Evolutionary conservation across 1,140 invertebrate genomes (phyloP).

Genomic region (Drosophila setifemur): DNA sequence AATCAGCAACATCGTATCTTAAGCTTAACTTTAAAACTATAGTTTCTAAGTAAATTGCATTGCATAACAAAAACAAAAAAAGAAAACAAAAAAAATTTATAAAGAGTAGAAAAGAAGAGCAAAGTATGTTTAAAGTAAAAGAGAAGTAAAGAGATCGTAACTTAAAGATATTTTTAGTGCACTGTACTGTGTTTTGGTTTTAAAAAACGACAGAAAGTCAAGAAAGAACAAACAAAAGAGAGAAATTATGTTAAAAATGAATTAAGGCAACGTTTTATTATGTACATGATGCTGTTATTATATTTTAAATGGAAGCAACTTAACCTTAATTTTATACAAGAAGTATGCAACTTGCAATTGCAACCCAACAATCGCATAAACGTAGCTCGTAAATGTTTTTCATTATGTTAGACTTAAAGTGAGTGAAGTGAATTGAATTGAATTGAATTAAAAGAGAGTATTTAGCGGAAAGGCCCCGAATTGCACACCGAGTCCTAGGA

Average conservation of each 20-base stretch:
- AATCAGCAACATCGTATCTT: slow-evolving; percentile 76
- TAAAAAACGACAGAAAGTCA: slow-evolving; percentile 68
- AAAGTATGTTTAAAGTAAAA: slow-evolving; percentile 5
- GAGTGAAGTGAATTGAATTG: too few relatives aligned
- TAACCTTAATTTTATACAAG: slow-evolving; percentile 63
- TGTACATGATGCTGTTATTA: slow-evolving; percentile 81
- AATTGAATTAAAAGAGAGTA: slow-evolving; percentile 27
- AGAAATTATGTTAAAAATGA: slow-evolving; percentile 53
- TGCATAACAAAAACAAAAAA: slow-evolving; percentile 39
- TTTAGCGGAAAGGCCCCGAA: slow-evolving; percentile 26
- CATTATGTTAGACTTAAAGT: slow-evolving; percentile 56
- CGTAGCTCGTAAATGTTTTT: slow-evolving; percentile 66
- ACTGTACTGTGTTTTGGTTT: slow-evolving; percentile 81
- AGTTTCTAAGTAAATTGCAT: slow-evolving; percentile 62
- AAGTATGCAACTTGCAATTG: slow-evolving; percentile 43
- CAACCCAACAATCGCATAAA: slow-evolving; percentile 47
- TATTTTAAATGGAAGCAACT: slow-evolving; percentile 72
- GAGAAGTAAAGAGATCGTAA: slow-evolving; percentile 3
- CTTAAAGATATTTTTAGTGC: slow-evolving; percentile 64
- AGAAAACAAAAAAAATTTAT: slow-evolving; percentile 25
- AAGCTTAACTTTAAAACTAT: slow-evolving; percentile 75
- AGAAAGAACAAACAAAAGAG: slow-evolving; percentile 10
- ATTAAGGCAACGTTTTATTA: slow-evolving; percentile 73
- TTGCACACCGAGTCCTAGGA: slow-evolving; percentile 39
- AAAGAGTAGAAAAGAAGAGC: slow-evolving; percentile 10